These are phyloP conservation scores for Myotis daubentonii DNA, from an alignment of 2,797 vertebrate genomes.

Conservation along the genomic window DNA sequence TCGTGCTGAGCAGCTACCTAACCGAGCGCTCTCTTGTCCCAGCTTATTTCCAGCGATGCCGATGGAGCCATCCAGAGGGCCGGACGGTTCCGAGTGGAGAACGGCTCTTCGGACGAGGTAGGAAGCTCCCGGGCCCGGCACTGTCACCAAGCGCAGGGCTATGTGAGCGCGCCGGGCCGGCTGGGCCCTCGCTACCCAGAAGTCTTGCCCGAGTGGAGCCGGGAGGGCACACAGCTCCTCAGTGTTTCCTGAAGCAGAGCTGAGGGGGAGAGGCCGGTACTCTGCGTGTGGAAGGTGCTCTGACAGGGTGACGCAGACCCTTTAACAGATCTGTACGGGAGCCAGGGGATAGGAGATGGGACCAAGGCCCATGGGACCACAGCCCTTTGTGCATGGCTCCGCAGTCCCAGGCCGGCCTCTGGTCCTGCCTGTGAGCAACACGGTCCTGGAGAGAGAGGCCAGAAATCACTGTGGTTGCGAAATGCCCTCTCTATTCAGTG, in stretches of 20 bases:
- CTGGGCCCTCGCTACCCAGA: background rate
- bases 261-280: background rate
- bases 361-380: background rate
- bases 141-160: background rate
- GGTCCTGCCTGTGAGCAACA: background rate
- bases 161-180: background rate
- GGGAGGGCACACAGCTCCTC: background rate
- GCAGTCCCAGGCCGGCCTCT: background rate
- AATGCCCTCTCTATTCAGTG: background rate
- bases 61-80: conserved; percentile 99
- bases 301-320: background rate
- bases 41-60: conserved; percentile 99
- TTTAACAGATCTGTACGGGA: background rate
- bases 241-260: background rate
- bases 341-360: background rate
- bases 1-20: background rate
- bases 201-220: background rate
- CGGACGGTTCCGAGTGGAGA: conserved; percentile 99
- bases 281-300: background rate
- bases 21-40: conserved; percentile 47
- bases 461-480: background rate
- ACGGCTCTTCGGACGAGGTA: conserved; percentile 96
- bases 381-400: background rate
- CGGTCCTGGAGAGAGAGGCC: background rate
- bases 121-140: background rate